phyloP scores from a whole-genome alignment of 2,888 invertebrate genomes.

The Sphaeridia pumilis region DNA sequence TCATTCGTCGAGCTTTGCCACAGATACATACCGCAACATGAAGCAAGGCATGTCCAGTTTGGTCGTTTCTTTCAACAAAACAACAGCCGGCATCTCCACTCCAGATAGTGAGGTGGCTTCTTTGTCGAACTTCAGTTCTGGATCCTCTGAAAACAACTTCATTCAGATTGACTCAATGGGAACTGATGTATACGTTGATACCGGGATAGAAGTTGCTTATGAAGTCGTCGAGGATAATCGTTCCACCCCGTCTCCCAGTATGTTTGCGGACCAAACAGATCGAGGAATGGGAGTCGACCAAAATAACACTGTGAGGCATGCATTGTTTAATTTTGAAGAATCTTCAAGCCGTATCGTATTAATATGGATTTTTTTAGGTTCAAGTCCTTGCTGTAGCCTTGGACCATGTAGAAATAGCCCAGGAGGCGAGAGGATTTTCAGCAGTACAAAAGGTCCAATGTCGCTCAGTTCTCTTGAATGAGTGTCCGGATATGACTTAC shows the following conservation, averaged over 20 bases:
- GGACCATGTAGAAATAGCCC: slow-evolving; percentile 59
- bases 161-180: slow-evolving; percentile 23
- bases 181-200: slow-evolving; percentile 13
- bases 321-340: neutral
- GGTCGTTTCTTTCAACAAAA: slow-evolving; percentile 32
- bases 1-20: slow-evolving; percentile 17
- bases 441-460: slow-evolving; percentile 58
- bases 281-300: slow-evolving; percentile 14
- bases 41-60: slow-evolving; percentile 28
- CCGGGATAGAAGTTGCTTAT: slow-evolving; percentile 23
- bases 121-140: slow-evolving; percentile 30
- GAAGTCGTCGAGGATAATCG: slow-evolving; percentile 18
- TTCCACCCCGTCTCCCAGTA: slow-evolving; percentile 17
- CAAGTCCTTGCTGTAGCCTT: slow-evolving; percentile 54
- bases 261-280: slow-evolving; percentile 3
- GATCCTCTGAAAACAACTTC: slow-evolving; percentile 33
- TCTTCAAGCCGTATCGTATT: too few species aligned
- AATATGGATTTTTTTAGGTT: slow-evolving; percentile 40
- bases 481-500: slow-evolving; percentile 79
- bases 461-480: slow-evolving; percentile 60
- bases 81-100: slow-evolving; percentile 30
- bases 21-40: slow-evolving; percentile 28
- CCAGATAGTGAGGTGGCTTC: slow-evolving; percentile 35
- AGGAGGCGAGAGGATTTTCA: slow-evolving; percentile 55
- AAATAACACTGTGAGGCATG: slow-evolving; percentile 16